phyloP scores from a whole-genome alignment of 2,797 vertebrate species.

The Melanotaenia maccullochi region DNA sequence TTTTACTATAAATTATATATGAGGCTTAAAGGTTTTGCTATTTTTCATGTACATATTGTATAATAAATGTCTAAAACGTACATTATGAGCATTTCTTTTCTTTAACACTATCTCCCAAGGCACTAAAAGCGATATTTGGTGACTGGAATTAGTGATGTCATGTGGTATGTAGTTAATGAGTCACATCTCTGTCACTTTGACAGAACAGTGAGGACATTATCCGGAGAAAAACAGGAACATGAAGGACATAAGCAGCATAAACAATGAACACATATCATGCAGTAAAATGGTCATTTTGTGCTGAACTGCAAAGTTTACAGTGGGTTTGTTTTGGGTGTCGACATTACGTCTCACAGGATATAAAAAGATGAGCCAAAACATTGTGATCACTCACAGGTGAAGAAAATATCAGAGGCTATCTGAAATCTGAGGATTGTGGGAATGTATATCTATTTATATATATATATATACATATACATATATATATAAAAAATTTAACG shows the following conservation, averaged over 20 bases:
- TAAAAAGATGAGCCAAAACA: conserved; percentile 21
- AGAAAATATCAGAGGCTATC: not conserved
- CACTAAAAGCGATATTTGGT: not conserved
- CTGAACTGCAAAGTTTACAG: conserved; percentile 66
- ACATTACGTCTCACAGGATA: conserved; percentile 1
- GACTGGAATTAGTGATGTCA: conserved; percentile 7
- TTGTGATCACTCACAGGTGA: conserved; percentile 6
- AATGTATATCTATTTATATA: no score
- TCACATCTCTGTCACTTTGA: conserved; percentile 24
- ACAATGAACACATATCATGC: conserved; percentile 90
- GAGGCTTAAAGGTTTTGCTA: no score
- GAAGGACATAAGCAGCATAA: conserved; percentile 65
- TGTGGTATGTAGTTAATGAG: conserved; percentile 19
- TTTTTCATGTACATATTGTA: no score
- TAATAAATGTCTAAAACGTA: no score
- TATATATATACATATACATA: no score
- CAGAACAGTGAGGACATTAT: conserved; percentile 31
- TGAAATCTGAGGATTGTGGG: no score
- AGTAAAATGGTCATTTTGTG: conserved; percentile 89
- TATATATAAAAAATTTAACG: no score
- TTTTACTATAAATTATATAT: no score
- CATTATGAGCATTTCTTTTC: no score
- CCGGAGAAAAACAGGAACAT: conserved; percentile 46
- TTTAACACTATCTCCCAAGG: not conserved
- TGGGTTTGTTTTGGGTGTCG: not conserved